Conservation (phyloP, 2,797 vertebrate genomes). For the Sebastiscus tertius region DNA sequence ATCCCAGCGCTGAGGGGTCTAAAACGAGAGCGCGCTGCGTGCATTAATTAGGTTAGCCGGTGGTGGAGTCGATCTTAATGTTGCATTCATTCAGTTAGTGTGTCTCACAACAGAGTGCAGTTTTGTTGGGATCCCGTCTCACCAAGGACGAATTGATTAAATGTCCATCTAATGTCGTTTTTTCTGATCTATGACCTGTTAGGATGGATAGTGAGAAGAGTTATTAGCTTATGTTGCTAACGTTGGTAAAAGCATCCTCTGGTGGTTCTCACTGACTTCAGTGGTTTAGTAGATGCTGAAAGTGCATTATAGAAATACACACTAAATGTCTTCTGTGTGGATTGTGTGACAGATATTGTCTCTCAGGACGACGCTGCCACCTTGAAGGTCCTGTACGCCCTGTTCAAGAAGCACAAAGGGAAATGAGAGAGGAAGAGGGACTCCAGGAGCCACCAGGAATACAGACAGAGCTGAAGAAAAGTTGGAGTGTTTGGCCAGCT, state of each 20-base stretch:
- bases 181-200: slow-evolving; percentile 65
- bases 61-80: slow-evolving; percentile 64
- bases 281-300: slow-evolving; percentile 17
- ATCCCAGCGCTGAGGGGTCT: slow-evolving; percentile 53
- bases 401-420: slow-evolving; percentile 88
- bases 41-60: slow-evolving; percentile 67
- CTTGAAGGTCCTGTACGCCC: slow-evolving; percentile 87
- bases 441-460: neutral
- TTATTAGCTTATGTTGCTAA: slow-evolving; percentile 57
- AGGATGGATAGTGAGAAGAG: slow-evolving; percentile 18
- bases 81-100: slow-evolving; percentile 63
- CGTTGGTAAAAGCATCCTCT: slow-evolving; percentile 42
- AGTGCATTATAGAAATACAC: slow-evolving; percentile 20
- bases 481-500: neutral
- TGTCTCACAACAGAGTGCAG: slow-evolving; percentile 44
- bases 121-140: slow-evolving; percentile 49
- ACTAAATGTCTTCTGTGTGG: slow-evolving; percentile 41
- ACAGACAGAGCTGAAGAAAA: neutral
- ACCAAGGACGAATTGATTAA: slow-evolving; percentile 60
- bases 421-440: slow-evolving; percentile 16
- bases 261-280: slow-evolving; percentile 22
- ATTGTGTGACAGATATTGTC: slow-evolving; percentile 86
- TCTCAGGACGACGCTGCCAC: slow-evolving; percentile 84
- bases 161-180: slow-evolving; percentile 45
- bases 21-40: slow-evolving; percentile 33